Base-by-base conservation (phyloP, 2,113 vertebrate genomes). In the Triplophysa rosa region DNA sequence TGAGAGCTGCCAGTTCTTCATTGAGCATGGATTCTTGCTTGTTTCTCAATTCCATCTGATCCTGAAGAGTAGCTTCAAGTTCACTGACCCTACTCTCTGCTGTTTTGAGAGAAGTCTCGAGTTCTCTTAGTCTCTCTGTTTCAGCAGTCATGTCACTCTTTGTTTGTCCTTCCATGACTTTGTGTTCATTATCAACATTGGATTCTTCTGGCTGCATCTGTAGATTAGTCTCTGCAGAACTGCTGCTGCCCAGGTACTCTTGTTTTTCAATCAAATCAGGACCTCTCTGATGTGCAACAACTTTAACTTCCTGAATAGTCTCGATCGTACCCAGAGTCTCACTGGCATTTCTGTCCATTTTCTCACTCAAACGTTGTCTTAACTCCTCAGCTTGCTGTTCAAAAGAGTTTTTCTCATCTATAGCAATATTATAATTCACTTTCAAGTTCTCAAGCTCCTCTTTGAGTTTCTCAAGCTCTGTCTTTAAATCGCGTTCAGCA, bases 351-450 rank as follows among this genome's bases (percentile, higher is more conserved):
- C 79, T 85, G 89, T 84, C 89, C 84, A 11, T 85, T 78, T 66
- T 88, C 78, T 86, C 86, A 26, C 66, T 68, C 75, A 95, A 86
- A 82, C 92, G 80, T 4, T 86, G 87, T 83, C 42, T 93, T 87
- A 93, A 70, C 4, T 88, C 47, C 54, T 83, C 85, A 11, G 89
- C 87, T 63, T 90, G 78, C 49, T 84, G 88, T 78, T 82, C 83
- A 37, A 91, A 84, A 59, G 81, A 86, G 65, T 88, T 86, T 81
- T 82, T 89, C 71, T 92, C 87, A 75, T 79, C 67, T n/a, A 69
- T 65, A 1, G 83, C 37, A 23, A 79, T 52, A 1, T 90, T 84
- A 58, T 92, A 84, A 58, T 91, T 86, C 11, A 21, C 76, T 84
- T 82, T 92, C 59, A 92, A 52, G 63, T 64, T 68, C 13, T 62